A percentile compares a stretch with the other conserved stretches of the same genome.
Evolutionary conservation across 2,888 invertebrate genomes (phyloP).

Genomic region (Brachypalpus laphriformis): DNA sequence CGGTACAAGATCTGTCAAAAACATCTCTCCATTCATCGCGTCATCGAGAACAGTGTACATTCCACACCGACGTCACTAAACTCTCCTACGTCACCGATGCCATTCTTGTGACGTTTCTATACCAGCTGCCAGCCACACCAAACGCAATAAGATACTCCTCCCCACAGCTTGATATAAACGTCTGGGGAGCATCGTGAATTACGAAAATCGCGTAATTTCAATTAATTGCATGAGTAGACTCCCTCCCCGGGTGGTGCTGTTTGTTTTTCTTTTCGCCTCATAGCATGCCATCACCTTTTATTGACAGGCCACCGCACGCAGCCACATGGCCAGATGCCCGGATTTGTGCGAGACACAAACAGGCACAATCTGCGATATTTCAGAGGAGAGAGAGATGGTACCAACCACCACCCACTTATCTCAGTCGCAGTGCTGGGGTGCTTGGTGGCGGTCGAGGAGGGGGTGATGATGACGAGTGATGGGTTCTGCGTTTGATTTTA

Average conservation of each 20-base stretch:
- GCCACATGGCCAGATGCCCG: slow-evolving; percentile 46
- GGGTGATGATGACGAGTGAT: slow-evolving; percentile 38
- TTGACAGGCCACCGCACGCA: slow-evolving; percentile 57
- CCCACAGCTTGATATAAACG: too few species aligned
- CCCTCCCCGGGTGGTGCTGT: background rate
- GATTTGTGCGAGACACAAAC: slow-evolving; percentile 22
- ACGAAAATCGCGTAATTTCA: slow-evolving; percentile 24
- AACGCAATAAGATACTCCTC: too few species aligned
- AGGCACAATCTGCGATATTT: background rate
- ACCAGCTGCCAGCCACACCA: background rate
- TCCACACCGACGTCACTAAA: background rate
- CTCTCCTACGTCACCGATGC: background rate
- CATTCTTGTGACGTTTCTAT: background rate
- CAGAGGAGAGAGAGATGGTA: too few species aligned
- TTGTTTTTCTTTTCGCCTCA: slow-evolving; percentile 23
- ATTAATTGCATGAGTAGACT: slow-evolving; percentile 23
- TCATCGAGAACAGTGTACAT: background rate
- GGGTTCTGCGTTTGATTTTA: slow-evolving; percentile 64
- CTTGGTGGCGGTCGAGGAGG: too few species aligned
- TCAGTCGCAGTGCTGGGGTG: too few species aligned
- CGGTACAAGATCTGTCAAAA: background rate
- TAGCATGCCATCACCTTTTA: slow-evolving; percentile 27
- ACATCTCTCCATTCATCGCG: background rate
- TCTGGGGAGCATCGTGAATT: slow-evolving; percentile 19
- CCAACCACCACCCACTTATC: too few species aligned